Evolutionary conservation across 2,113 vertebrate species (phyloP).

Genomic region (Scomber colias): DNA sequence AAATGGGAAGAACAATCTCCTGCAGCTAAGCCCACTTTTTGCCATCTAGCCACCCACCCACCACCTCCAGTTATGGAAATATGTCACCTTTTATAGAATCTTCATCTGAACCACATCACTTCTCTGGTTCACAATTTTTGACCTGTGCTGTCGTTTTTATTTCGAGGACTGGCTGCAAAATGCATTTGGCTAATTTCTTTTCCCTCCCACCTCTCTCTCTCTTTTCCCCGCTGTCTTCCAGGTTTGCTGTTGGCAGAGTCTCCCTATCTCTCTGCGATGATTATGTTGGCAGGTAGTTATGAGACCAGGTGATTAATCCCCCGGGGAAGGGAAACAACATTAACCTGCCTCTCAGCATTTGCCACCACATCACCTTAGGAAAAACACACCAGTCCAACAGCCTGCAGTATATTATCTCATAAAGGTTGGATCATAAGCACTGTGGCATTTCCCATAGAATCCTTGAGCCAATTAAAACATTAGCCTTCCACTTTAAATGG

Average conservation of each 20-base stretch:
- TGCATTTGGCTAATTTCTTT: slow-evolving; percentile 33
- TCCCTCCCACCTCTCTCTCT: slow-evolving; percentile 2
- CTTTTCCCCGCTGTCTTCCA: slow-evolving; percentile 41
- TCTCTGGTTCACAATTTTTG: no score
- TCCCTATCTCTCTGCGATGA: slow-evolving; percentile 66
- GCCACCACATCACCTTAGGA: slow-evolving; percentile 60
- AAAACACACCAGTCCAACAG: slow-evolving; percentile 51
- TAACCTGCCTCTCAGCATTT: slow-evolving; percentile 73
- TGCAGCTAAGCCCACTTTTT: no score
- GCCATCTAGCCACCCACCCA: no score
- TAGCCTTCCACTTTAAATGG: slow-evolving; percentile 18
- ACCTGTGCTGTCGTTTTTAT: no score
- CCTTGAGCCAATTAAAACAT: slow-evolving; percentile 59
- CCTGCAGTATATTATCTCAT: slow-evolving; percentile 35
- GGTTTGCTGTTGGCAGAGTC: slow-evolving; percentile 68
- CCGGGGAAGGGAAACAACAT: slow-evolving; percentile 69
- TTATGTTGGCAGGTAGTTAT: slow-evolving; percentile 77
- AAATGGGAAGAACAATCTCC: no score
- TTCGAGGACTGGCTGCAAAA: neutral
- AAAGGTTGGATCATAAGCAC: slow-evolving; percentile 27
- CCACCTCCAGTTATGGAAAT: no score
- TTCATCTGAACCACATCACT: no score
- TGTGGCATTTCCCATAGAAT: slow-evolving; percentile 33
- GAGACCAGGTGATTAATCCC: slow-evolving; percentile 77
- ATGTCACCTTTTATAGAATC: no score